A percentile compares a stretch with the other conserved stretches of the same genome.
Evolutionary conservation across 2,888 invertebrate species (phyloP).

Genomic region (Pheosia gnoma): DNA sequence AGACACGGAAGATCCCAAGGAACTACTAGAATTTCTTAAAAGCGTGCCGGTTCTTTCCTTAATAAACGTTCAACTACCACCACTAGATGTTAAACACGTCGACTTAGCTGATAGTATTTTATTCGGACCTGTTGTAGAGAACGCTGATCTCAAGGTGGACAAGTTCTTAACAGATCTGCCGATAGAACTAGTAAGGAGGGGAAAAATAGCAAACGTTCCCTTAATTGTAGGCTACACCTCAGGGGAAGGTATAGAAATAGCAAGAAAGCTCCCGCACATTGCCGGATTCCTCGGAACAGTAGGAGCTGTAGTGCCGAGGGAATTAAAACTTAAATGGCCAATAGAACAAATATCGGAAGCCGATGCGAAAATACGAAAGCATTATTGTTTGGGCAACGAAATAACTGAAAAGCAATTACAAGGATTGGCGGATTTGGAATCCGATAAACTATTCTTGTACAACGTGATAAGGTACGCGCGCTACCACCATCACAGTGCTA

Average conservation of each 20-base stretch:
- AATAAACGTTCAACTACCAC: slow-evolving; percentile 64
- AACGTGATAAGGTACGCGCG: slow-evolving; percentile 68
- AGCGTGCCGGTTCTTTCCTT: slow-evolving; percentile 58
- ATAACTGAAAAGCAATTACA: slow-evolving; percentile 56
- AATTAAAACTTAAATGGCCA: slow-evolving; percentile 64
- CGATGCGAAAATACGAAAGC: slow-evolving; percentile 62
- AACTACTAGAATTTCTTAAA: slow-evolving; percentile 65
- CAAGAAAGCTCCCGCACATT: slow-evolving; percentile 54
- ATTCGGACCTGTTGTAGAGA: slow-evolving; percentile 77
- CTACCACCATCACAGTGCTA: slow-evolving; percentile 47
- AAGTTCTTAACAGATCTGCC: slow-evolving; percentile 66
- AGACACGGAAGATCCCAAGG: slow-evolving; percentile 63
- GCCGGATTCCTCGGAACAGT: slow-evolving; percentile 44
- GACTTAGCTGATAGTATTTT: slow-evolving; percentile 65
- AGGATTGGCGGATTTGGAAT: slow-evolving; percentile 60
- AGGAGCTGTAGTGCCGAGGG: slow-evolving; percentile 70
- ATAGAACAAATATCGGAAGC: slow-evolving; percentile 47
- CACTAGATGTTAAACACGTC: slow-evolving; percentile 47
- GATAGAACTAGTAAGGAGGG: slow-evolving; percentile 54
- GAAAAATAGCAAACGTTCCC: slow-evolving; percentile 63
- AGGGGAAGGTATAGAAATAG: slow-evolving; percentile 75
- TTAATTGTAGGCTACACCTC: slow-evolving; percentile 73
- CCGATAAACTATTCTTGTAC: slow-evolving; percentile 65
- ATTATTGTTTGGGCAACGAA: slow-evolving; percentile 61
- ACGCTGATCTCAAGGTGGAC: slow-evolving; percentile 49